phyloP scores from a whole-genome alignment of 2,113 vertebrate species.

The Microcebus ravelobensis region DNA sequence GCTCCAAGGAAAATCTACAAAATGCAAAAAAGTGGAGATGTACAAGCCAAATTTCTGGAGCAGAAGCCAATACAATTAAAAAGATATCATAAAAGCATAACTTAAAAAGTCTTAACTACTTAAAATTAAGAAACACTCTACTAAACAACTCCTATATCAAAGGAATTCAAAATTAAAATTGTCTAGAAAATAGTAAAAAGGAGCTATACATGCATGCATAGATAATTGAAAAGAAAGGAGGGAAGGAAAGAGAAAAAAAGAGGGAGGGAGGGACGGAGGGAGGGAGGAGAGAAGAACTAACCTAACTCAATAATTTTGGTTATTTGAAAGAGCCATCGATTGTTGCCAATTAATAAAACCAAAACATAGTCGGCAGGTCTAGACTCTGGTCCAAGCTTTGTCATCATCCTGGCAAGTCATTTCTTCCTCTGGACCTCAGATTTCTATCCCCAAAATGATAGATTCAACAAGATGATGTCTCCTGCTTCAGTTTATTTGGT shows the following conservation, averaged over 20 bases:
- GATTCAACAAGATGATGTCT: background rate
- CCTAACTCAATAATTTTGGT: background rate
- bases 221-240: background rate
- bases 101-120: background rate
- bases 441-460: background rate
- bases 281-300: background rate
- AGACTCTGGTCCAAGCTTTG: background rate
- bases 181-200: background rate
- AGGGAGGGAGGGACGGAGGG: accelerated
- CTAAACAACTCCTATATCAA: background rate
- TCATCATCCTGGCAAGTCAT: background rate
- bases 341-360: background rate
- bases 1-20: slow-evolving; percentile 1
- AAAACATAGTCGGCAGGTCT: background rate
- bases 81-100: background rate
- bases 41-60: background rate
- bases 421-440: background rate
- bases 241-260: background rate
- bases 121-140: background rate
- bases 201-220: background rate
- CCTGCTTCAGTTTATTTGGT: background rate
- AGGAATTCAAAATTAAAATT: slow-evolving; percentile 22
- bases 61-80: background rate
- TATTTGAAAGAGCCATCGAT: background rate
- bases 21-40: background rate